Conservation (phyloP, 2,888 invertebrate genomes). For the Eupithecia inturbata region DNA sequence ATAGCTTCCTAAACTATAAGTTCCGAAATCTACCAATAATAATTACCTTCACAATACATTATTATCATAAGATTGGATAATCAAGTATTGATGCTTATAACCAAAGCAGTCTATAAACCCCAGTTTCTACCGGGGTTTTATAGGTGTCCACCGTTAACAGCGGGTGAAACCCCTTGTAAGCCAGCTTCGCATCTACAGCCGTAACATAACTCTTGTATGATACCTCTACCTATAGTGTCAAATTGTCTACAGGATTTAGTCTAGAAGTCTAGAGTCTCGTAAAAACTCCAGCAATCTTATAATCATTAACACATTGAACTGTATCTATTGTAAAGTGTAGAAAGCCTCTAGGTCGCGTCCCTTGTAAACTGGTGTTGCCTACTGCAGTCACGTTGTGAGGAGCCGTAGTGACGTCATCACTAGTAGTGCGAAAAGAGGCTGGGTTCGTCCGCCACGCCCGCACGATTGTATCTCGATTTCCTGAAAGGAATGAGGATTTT, state of each 20-base stretch:
- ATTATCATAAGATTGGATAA: too few relatives aligned
- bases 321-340: conserved; percentile 28
- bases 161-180: too few relatives aligned
- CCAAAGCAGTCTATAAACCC: too few relatives aligned
- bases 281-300: conserved; percentile 25
- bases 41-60: too few relatives aligned
- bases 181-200: too few relatives aligned
- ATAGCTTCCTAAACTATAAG: too few relatives aligned
- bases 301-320: conserved; percentile 20
- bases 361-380: conserved; percentile 44
- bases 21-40: too few relatives aligned
- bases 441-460: conserved; percentile 74
- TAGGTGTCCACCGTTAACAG: too few relatives aligned
- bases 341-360: conserved; percentile 39
- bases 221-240: background rate
- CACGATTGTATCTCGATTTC: conserved; percentile 87
- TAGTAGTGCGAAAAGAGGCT: conserved; percentile 57
- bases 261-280: conserved; percentile 7
- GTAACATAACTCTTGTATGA: too few relatives aligned
- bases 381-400: conserved; percentile 72
- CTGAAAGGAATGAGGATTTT: conserved; percentile 60
- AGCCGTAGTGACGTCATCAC: conserved; percentile 57
- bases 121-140: too few relatives aligned
- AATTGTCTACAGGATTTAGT: background rate
- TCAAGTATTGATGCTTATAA: too few relatives aligned